phyloP scores from a whole-genome alignment of 2,888 invertebrate genomes.

The Ischnura elegans region DNA sequence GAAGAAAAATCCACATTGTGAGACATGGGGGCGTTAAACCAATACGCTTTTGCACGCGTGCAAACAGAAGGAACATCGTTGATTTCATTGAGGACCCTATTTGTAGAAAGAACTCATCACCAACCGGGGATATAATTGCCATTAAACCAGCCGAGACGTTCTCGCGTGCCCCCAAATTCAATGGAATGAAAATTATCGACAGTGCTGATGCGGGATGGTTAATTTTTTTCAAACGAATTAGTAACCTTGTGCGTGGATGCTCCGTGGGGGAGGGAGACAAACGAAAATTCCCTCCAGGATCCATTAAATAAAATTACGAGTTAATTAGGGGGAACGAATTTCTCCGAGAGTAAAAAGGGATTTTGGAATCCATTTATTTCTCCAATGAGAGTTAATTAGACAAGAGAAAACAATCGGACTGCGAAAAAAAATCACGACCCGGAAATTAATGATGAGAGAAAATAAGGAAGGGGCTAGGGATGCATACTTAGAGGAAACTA shows the following conservation, averaged over 20 bases:
- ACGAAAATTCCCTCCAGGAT: not conserved
- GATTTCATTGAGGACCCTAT: not conserved
- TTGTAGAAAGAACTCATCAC: conserved; percentile 44
- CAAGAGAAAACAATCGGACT: not conserved
- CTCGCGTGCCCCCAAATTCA: not conserved
- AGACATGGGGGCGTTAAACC: conserved; percentile 1
- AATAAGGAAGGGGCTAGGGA: not conserved
- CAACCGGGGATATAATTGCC: not conserved
- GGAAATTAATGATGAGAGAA: not conserved
- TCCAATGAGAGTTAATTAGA: not conserved
- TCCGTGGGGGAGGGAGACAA: not conserved
- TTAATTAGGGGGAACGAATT: not conserved
- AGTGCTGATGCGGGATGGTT: conserved; percentile 40
- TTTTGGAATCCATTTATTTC: not conserved
- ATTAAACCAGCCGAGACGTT: not conserved
- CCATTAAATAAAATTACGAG: not conserved
- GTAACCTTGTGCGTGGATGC: not conserved
- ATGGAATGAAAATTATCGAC: not conserved
- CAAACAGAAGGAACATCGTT: conserved; percentile 34
- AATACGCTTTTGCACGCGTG: not conserved
- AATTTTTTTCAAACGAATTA: not conserved
- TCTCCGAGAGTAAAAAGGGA: not conserved
- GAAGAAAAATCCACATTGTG: not conserved
- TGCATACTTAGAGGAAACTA: too few relatives aligned
- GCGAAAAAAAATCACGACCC: not conserved